Evolutionary conservation across 2,888 invertebrate genomes (phyloP).

Genomic region (Scaptomyza tumidula): DNA sequence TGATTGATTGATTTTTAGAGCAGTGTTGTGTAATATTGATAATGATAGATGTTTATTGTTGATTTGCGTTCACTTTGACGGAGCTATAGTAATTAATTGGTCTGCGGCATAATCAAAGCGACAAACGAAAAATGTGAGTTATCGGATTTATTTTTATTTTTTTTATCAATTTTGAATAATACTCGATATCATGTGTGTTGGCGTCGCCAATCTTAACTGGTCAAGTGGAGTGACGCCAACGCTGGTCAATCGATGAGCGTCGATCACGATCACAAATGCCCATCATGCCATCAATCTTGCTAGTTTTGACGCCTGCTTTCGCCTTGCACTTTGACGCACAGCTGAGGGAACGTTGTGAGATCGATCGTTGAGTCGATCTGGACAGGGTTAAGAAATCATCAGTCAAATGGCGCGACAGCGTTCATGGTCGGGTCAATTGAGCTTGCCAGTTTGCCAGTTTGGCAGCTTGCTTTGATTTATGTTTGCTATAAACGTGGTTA

Average conservation of each 20-base stretch:
- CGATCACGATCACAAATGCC: slow-evolving; percentile 38
- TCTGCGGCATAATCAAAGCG: slow-evolving; percentile 36
- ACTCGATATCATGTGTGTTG: slow-evolving; percentile 11
- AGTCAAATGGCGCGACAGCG: slow-evolving; percentile 69
- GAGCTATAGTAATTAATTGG: background rate
- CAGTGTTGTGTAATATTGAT: background rate
- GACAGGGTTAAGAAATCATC: slow-evolving; percentile 65
- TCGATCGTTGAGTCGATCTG: slow-evolving; percentile 52
- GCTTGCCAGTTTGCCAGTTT: slow-evolving; percentile 42
- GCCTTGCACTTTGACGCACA: no score
- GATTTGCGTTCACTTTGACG: background rate
- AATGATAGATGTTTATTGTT: background rate
- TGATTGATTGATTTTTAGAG: no score
- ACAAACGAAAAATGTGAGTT: slow-evolving; percentile 16
- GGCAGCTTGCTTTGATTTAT: slow-evolving; percentile 61
- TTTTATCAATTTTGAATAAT: slow-evolving; percentile 30
- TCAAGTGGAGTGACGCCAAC: slow-evolving; percentile 41
- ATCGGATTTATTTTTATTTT: slow-evolving; percentile 27
- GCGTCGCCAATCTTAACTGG: slow-evolving; percentile 29
- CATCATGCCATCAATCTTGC: slow-evolving; percentile 67
- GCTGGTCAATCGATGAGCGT: slow-evolving; percentile 31
- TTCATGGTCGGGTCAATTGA: slow-evolving; percentile 62
- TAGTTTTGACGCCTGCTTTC: slow-evolving; percentile 64
- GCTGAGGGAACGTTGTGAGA: slow-evolving; percentile 20
- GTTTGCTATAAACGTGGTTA: slow-evolving; percentile 42